Evolutionary conservation across 2,797 vertebrate genomes (phyloP).

Genomic region (Cyprinella venusta): DNA sequence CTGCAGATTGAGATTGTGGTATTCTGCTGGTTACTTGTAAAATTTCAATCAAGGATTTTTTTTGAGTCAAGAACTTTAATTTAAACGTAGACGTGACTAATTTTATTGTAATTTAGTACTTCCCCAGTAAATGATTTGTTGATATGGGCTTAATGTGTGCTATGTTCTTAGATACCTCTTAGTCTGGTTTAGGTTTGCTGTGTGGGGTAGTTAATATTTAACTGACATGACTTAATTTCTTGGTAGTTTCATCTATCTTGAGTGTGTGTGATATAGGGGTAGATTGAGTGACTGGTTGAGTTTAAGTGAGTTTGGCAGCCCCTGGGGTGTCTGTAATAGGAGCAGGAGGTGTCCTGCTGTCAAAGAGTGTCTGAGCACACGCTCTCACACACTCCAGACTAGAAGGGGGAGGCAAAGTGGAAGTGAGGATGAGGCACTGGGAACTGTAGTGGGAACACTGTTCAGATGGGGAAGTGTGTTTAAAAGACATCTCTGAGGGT

Average conservation of each 20-base stretch:
- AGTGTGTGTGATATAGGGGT: neutral
- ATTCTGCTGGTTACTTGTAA: too few species aligned
- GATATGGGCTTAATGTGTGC: neutral
- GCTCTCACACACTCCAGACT: conserved; percentile 4
- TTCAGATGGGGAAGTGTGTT: neutral
- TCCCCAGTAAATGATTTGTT: neutral
- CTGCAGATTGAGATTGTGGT: too few species aligned
- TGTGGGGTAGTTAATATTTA: conserved; percentile 32
- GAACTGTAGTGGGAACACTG: conserved; percentile 1
- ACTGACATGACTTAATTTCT: neutral
- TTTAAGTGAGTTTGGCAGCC: conserved; percentile 30
- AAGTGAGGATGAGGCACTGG: neutral
- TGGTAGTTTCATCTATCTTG: neutral
- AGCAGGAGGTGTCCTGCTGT: conserved; percentile 44
- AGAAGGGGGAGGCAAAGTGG: neutral
- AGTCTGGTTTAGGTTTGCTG: neutral
- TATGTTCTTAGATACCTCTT: neutral
- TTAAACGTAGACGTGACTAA: too few species aligned
- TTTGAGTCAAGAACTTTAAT: too few species aligned
- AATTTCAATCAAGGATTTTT: too few species aligned
- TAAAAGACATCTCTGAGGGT: neutral
- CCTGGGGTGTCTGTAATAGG: conserved; percentile 31
- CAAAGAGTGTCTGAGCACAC: conserved; percentile 26
- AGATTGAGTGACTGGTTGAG: neutral
- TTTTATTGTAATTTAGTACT: neutral